Percentiles rank a stretch among this genome's conserved stretches.
phyloP scores from a whole-genome alignment of 1,140 invertebrate genomes.

The Cotesia typhae region DNA sequence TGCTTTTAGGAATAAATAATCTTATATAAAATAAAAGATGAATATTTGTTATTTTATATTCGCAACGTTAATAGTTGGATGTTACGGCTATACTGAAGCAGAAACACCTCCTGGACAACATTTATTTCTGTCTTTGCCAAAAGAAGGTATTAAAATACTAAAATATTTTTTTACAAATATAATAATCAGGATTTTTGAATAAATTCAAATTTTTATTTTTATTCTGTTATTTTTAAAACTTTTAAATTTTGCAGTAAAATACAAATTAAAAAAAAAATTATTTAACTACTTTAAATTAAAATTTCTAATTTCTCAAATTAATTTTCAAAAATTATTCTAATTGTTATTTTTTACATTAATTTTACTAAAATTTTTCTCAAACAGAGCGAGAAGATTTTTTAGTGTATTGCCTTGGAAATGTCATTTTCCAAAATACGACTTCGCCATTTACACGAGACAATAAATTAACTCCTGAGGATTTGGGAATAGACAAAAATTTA shows the following conservation, averaged over 20 bases:
- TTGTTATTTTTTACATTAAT: background rate
- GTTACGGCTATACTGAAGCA: background rate
- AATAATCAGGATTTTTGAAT: no score
- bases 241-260: no score
- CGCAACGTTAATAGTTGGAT: background rate
- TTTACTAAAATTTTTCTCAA: background rate
- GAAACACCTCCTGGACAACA: constrained; percentile 26
- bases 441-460: constrained; percentile 27
- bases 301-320: no score
- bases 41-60: background rate
- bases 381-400: constrained; percentile 38
- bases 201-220: no score
- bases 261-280: no score
- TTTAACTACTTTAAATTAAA: no score
- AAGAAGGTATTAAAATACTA: constrained; percentile 25
- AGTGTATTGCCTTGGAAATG: constrained; percentile 33
- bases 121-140: constrained; percentile 31
- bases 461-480: constrained; percentile 33
- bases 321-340: no score
- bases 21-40: background rate
- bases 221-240: no score
- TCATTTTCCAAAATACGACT: constrained; percentile 24
- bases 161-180: background rate
- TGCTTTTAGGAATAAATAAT: background rate
- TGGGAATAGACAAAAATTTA: constrained; percentile 35